These are phyloP conservation scores for Tenualosa ilisha DNA, from an alignment of 2,797 vertebrate species.

Conservation along the genomic window DNA sequence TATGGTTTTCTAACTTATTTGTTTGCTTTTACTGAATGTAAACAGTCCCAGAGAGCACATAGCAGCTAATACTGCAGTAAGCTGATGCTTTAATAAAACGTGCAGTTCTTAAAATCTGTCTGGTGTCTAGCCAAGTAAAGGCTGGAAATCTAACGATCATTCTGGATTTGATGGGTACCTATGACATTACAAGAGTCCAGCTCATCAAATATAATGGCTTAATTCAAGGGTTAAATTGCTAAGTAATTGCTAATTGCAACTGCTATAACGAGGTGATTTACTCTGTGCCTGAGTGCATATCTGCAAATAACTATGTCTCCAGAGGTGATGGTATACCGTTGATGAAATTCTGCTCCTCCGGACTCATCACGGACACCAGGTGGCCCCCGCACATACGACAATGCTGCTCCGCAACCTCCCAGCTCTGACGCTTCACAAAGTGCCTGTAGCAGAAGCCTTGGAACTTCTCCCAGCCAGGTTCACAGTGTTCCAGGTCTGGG, in stretches of 20 bases:
- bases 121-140: neutral
- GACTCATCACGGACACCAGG: slow-evolving; percentile 86
- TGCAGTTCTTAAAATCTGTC: neutral
- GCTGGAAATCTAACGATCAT: neutral
- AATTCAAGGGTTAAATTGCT: neutral
- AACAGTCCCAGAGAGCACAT: neutral
- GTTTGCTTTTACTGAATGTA: neutral
- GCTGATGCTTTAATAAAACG: neutral
- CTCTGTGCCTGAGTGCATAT: neutral
- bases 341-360: slow-evolving; percentile 90
- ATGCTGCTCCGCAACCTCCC: slow-evolving; percentile 90
- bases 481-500: slow-evolving; percentile 81
- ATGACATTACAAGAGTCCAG: neutral
- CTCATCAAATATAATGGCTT: neutral
- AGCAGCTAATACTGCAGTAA: neutral
- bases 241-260: neutral
- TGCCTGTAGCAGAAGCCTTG: slow-evolving; percentile 91
- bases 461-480: slow-evolving; percentile 87
- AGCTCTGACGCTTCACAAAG: slow-evolving; percentile 82
- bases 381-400: slow-evolving; percentile 84
- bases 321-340: slow-evolving; percentile 74
- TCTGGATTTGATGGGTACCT: neutral
- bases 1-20: neutral
- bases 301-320: neutral
- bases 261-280: neutral